Percentiles rank a stretch among this genome's conserved stretches.
These are phyloP conservation scores for Cyphomyrmex costatus DNA, from an alignment of 1,140 invertebrate species.

Conservation along the genomic window DNA sequence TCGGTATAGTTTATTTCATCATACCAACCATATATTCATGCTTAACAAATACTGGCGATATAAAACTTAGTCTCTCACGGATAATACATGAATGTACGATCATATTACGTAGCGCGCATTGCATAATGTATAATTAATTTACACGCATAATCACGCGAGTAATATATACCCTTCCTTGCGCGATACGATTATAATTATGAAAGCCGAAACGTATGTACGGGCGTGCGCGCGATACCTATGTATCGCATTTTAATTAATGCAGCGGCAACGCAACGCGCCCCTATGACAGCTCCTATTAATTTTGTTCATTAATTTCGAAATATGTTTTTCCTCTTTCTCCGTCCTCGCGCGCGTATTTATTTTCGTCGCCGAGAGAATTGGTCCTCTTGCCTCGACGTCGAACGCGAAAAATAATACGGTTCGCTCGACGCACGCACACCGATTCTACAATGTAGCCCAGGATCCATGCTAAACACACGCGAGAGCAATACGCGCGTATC, in stretches of 20 bases:
- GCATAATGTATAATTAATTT: slow-evolving; percentile 52
- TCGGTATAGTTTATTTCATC: neutral
- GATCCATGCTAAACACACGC: neutral
- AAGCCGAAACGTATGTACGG: neutral
- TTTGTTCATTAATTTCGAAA: slow-evolving; percentile 73
- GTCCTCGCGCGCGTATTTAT: slow-evolving; percentile 46
- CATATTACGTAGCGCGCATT: neutral
- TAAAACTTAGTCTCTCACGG: neutral
- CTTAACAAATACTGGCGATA: neutral
- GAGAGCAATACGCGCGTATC: neutral
- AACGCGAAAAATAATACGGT: slow-evolving; percentile 56
- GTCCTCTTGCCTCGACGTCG: slow-evolving; percentile 49
- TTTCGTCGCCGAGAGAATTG: slow-evolving; percentile 63
- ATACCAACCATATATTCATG: neutral
- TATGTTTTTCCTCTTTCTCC: slow-evolving; percentile 62
- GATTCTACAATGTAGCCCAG: neutral
- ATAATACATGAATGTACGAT: neutral
- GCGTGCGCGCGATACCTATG: slow-evolving; percentile 16
- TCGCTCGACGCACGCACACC: neutral
- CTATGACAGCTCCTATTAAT: slow-evolving; percentile 64
- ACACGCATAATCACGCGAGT: slow-evolving; percentile 55
- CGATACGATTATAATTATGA: slow-evolving; percentile 52
- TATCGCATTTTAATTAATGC: slow-evolving; percentile 62
- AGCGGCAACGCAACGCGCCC: slow-evolving; percentile 42
- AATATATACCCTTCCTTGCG: slow-evolving; percentile 5